Evolutionary conservation across 2,888 invertebrate species (phyloP).

Genomic region (Frankliniella intonsa): DNA sequence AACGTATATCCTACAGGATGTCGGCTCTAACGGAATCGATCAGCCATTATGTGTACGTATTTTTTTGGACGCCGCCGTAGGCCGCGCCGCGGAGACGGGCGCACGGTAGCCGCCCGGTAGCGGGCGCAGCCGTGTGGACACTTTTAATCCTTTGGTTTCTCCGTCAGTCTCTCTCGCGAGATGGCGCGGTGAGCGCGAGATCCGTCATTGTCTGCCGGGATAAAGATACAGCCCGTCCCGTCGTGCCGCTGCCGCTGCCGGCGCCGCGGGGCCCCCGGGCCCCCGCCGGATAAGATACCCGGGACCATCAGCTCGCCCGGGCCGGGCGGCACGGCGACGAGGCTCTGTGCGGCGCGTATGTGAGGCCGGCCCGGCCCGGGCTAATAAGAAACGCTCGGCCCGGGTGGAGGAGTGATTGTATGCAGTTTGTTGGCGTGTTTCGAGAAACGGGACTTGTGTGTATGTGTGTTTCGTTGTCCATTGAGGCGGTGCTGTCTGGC

Average conservation of each 20-base stretch:
- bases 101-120: neutral
- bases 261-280: neutral
- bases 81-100: too few relatives aligned
- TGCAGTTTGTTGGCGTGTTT: too few relatives aligned
- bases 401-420: too few relatives aligned
- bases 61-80: too few relatives aligned
- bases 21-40: too few relatives aligned
- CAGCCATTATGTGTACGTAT: too few relatives aligned
- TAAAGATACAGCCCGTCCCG: neutral
- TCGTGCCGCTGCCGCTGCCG: neutral
- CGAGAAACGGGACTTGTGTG: neutral
- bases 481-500: too few relatives aligned
- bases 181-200: neutral
- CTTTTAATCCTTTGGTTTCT: neutral
- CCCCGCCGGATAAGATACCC: neutral
- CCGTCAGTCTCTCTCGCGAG: neutral
- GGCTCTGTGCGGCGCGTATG: too few relatives aligned
- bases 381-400: too few relatives aligned
- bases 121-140: neutral
- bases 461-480: neutral
- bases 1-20: too few relatives aligned
- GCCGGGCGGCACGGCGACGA: neutral
- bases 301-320: neutral
- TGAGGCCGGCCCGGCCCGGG: too few relatives aligned
- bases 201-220: conserved; percentile 1